Conservation (phyloP, 2,113 vertebrate genomes). For the Caranx melampygus region DNA sequence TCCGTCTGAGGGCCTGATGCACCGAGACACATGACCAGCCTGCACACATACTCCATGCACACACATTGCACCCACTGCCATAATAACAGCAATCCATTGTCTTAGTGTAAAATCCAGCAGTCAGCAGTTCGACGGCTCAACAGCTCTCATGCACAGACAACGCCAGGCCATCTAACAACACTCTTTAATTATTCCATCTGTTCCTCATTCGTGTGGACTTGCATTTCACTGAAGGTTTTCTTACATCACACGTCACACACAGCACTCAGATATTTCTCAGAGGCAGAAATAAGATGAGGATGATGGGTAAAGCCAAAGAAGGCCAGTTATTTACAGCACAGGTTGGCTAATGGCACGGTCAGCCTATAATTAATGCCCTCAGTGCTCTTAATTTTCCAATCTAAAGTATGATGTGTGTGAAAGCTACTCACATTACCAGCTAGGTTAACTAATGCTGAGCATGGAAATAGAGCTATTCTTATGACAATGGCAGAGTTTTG, state of each 20-base stretch:
- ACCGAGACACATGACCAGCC: slow-evolving; percentile 16
- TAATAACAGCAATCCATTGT: slow-evolving; percentile 24
- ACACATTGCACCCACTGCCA: not conserved
- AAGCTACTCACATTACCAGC: not conserved
- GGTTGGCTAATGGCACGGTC: not conserved
- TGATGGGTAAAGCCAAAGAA: not conserved
- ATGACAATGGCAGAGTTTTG: no score
- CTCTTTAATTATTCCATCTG: not conserved
- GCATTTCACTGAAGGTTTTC: not conserved
- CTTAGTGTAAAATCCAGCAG: slow-evolving; percentile 23
- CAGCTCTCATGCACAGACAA: not conserved
- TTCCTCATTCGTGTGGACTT: not conserved
- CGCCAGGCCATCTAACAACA: not conserved
- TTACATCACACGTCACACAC: not conserved
- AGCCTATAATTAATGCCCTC: not conserved
- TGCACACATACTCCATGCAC: not conserved
- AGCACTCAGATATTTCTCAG: not conserved
- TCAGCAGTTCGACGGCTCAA: slow-evolving; percentile 47
- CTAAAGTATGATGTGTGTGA: no score
- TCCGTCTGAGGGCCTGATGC: slow-evolving; percentile 16
- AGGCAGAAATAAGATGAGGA: not conserved
- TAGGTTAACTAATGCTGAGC: not conserved
- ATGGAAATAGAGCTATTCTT: not conserved
- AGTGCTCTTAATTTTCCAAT: not conserved
- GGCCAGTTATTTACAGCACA: not conserved